A percentile compares a stretch with the other conserved stretches of the same genome.
phyloP scores from a whole-genome alignment of 2,888 invertebrate species.

The Dexiosoma caninum region DNA sequence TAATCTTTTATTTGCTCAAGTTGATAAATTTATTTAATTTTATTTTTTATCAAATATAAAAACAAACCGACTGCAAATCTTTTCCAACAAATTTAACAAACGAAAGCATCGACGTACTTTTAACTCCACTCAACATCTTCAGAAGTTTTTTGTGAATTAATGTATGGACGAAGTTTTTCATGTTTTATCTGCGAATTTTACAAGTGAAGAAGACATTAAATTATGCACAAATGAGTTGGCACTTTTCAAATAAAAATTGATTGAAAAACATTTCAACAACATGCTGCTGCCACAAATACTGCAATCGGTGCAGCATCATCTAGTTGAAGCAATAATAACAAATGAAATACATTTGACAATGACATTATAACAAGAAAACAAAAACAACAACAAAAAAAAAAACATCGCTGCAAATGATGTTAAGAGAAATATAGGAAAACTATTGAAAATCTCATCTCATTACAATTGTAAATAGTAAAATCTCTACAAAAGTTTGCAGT shows the following conservation, averaged over 20 bases:
- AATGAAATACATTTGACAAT: constrained; percentile 64
- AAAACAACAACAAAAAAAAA: constrained; percentile 53
- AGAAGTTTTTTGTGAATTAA: constrained; percentile 28
- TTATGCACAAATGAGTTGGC: constrained; percentile 78
- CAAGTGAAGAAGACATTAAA: constrained; percentile 71
- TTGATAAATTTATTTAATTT: not conserved
- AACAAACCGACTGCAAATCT: constrained; percentile 23
- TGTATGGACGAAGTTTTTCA: constrained; percentile 54
- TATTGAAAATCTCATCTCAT: constrained; percentile 65
- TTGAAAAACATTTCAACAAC: constrained; percentile 75
- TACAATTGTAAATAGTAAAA: constrained; percentile 37
- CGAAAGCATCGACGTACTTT: constrained; percentile 19
- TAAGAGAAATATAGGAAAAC: constrained; percentile 62
- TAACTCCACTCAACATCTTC: constrained; percentile 1
- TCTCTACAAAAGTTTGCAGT: too few species aligned
- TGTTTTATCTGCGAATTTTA: constrained; percentile 58
- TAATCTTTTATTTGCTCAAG: constrained; percentile 15
- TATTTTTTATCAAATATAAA: not conserved
- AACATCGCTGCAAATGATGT: constrained; percentile 42
- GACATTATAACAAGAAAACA: constrained; percentile 66
- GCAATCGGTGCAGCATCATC: constrained; percentile 29
- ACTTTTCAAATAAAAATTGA: constrained; percentile 77
- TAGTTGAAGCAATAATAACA: constrained; percentile 41
- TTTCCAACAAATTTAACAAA: constrained; percentile 49
- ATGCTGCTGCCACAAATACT: constrained; percentile 55